These are phyloP conservation scores for Synanthedon andrenaeformis DNA, from an alignment of 2,888 invertebrate species.

Conservation along the genomic window DNA sequence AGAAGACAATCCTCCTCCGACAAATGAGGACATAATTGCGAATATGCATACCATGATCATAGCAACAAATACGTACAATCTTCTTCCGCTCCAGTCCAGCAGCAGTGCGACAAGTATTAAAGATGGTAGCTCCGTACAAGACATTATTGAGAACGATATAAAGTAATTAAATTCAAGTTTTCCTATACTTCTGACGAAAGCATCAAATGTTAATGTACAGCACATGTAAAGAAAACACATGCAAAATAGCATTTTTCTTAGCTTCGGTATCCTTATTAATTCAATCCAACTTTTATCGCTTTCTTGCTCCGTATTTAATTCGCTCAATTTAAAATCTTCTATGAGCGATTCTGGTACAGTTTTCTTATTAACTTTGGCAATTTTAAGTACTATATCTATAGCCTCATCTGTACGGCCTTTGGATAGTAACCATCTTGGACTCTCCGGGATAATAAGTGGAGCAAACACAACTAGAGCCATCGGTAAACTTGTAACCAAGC, in stretches of 20 bases:
- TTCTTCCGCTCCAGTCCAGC: constrained; percentile 7
- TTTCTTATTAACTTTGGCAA: constrained; percentile 5
- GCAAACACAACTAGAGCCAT: constrained; percentile 26
- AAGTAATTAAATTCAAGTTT: constrained; percentile 6
- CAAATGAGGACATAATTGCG: constrained; percentile 2
- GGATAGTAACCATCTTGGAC: constrained; percentile 40
- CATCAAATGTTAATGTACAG: constrained; percentile 6
- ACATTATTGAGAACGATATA: constrained; percentile 6
- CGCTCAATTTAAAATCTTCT: constrained; percentile 2
- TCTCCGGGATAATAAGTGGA: constrained; percentile 36
- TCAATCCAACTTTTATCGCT: constrained; percentile 2
- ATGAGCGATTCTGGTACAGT: constrained; percentile 4
- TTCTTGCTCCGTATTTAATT: background rate
- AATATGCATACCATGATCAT: constrained; percentile 2
- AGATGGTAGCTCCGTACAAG: constrained; percentile 7
- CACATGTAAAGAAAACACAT: constrained; percentile 6
- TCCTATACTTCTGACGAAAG: constrained; percentile 6
- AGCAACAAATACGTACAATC: constrained; percentile 2
- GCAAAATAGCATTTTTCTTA: constrained; percentile 4
- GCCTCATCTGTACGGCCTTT: constrained; percentile 24
- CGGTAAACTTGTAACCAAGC: constrained; percentile 5
- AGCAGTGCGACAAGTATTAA: constrained; percentile 5
- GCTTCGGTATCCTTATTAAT: constrained; percentile 3
- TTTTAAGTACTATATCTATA: constrained; percentile 3
- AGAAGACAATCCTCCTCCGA: constrained; percentile 6